Evolutionary conservation across 35 echinoderm and acorn worm species (phyloP).

Genomic region (Hemicentrotus pulcherrimus): DNA sequence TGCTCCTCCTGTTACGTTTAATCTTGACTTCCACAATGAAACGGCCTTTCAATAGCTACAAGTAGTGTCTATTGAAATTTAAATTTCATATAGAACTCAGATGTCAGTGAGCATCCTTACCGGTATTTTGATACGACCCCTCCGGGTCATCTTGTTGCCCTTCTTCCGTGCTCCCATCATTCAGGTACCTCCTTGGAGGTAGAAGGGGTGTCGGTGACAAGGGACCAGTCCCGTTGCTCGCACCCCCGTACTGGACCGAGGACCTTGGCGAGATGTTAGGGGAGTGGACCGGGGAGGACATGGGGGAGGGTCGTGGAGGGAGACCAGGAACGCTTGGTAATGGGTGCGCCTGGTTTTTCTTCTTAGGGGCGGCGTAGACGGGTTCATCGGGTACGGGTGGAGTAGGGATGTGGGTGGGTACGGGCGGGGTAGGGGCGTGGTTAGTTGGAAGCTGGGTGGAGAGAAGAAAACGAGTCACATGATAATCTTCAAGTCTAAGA

Average conservation of each 20-base stretch:
- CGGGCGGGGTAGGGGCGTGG: not conserved
- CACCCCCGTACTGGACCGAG: constrained; percentile 43
- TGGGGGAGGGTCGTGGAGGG: constrained; percentile 51
- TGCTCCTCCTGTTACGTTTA: too few species aligned
- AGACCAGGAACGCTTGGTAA: constrained; percentile 42
- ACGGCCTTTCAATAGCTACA: too few species aligned
- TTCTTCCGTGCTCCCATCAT: constrained; percentile 23
- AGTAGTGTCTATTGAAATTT: too few species aligned
- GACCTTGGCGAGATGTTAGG: constrained; percentile 33
- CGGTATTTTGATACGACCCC: constrained; percentile 55
- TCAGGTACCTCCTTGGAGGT: constrained; percentile 71
- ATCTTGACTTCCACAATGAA: too few species aligned
- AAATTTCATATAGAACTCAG: too few species aligned
- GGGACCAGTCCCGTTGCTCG: constrained; percentile 27
- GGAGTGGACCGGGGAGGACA: constrained; percentile 9
- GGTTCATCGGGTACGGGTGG: constrained; percentile 52
- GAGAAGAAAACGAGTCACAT: not conserved
- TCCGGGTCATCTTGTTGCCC: not conserved
- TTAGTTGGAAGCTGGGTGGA: not conserved
- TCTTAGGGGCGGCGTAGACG: constrained; percentile 74
- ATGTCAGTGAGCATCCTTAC: not conserved
- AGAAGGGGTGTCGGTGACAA: constrained; percentile 48
- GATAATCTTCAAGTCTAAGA: too few species aligned
- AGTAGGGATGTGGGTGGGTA: not conserved
- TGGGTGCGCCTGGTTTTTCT: not conserved